phyloP scores from a whole-genome alignment of 1,140 invertebrate genomes.

The Zophobas morio region DNA sequence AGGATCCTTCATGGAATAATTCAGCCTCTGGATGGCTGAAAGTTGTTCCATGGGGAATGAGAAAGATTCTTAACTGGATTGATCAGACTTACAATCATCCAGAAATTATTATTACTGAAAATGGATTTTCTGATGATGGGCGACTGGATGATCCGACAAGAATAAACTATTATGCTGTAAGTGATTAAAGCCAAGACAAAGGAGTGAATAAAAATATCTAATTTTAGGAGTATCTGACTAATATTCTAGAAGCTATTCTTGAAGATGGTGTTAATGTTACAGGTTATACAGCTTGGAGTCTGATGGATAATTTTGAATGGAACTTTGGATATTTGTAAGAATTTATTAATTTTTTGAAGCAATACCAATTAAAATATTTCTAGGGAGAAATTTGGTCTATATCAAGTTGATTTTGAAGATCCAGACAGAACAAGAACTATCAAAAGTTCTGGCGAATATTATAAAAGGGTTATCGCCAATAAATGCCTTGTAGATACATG shows the following conservation, averaged over 20 bases:
- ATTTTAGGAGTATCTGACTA: constrained; percentile 72
- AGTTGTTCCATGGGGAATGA: constrained; percentile 78
- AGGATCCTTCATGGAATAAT: neutral
- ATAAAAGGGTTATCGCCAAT: neutral
- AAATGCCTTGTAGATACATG: neutral
- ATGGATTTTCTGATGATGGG: constrained; percentile 74
- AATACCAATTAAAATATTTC: constrained; percentile 82
- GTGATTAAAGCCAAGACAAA: neutral
- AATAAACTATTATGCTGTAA: constrained; percentile 69
- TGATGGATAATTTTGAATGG: constrained; percentile 89
- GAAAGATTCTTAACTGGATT: constrained; percentile 78
- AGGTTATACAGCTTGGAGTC: constrained; percentile 80
- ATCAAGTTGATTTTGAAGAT: neutral
- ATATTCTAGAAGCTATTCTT: constrained; percentile 75
- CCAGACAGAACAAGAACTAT: neutral
- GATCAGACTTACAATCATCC: constrained; percentile 77
- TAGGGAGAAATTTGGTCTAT: constrained; percentile 34
- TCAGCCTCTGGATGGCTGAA: neutral
- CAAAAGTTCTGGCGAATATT: neutral
- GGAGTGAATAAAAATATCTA: too few relatives aligned
- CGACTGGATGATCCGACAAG: constrained; percentile 69
- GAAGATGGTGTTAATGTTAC: constrained; percentile 75
- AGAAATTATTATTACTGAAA: constrained; percentile 82
- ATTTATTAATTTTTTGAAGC: constrained; percentile 78
- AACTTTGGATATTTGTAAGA: constrained; percentile 76